Conservation (phyloP, 1,140 invertebrate genomes). For the Onthophagus taurus region DNA sequence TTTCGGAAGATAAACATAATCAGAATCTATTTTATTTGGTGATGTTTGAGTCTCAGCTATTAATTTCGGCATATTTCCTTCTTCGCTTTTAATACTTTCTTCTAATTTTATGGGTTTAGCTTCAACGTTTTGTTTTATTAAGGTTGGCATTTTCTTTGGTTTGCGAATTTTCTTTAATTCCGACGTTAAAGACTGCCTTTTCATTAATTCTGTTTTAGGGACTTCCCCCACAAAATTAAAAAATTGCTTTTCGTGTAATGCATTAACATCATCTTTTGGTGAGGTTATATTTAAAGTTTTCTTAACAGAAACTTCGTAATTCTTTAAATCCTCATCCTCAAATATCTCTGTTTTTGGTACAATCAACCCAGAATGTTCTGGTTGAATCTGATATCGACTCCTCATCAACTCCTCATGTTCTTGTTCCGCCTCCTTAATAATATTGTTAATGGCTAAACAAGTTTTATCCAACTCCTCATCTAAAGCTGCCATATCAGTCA, state of each 20-base stretch:
- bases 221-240: constrained; percentile 4
- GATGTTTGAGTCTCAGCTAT: no score
- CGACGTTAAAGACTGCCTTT: background rate
- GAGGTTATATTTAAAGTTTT: constrained; percentile 5
- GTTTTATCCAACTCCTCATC: constrained; percentile 16
- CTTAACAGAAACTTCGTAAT: constrained; percentile 9
- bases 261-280: background rate
- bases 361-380: constrained; percentile 1
- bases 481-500: no score
- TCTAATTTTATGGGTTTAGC: no score
- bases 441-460: constrained; percentile 24
- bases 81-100: no score
- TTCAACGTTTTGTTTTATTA: no score
- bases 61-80: no score
- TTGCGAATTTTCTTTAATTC: constrained; percentile 4
- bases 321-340: constrained; percentile 2
- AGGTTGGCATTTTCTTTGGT: no score
- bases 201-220: background rate
- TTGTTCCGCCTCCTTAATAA: constrained; percentile 27
- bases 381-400: background rate
- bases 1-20: no score
- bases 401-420: constrained; percentile 24
- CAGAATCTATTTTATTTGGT: no score
- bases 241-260: constrained; percentile 3
- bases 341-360: constrained; percentile 7